phyloP scores from a whole-genome alignment of 2,113 vertebrate genomes.

The Ornithorhynchus anatinus region DNA sequence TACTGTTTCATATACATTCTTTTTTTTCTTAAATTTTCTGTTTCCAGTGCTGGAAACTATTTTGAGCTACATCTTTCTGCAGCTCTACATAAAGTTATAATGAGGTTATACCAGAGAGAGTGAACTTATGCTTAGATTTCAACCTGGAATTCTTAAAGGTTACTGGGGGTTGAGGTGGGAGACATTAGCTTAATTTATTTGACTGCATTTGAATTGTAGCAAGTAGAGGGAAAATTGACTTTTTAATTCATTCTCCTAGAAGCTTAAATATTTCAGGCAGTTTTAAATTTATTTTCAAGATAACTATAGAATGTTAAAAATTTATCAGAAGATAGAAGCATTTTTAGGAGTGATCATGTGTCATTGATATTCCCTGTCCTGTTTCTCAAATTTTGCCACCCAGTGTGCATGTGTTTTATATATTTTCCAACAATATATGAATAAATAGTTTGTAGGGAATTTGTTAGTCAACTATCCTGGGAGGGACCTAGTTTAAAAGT shows the following conservation, averaged over 20 bases:
- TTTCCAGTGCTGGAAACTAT: constrained; percentile 1
- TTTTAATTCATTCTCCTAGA: background rate
- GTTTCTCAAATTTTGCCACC: background rate
- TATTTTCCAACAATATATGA: too few species aligned
- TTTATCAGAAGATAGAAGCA: background rate
- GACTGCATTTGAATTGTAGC: background rate
- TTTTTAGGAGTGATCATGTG: background rate
- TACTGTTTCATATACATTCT: background rate
- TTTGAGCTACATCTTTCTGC: constrained; percentile 37
- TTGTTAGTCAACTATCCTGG: too few species aligned
- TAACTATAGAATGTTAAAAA: background rate
- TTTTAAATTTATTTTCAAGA: background rate
- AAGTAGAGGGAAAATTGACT: background rate
- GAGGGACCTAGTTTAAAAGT: too few species aligned
- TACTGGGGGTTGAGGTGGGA: background rate
- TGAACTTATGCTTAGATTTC: background rate
- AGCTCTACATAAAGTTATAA: constrained; percentile 47
- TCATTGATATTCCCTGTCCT: background rate
- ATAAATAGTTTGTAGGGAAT: too few species aligned
- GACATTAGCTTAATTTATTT: background rate
- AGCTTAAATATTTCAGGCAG: background rate
- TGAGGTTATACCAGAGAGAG: constrained; percentile 1
- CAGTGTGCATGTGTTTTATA: too few species aligned
- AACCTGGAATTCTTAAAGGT: constrained; percentile 2
- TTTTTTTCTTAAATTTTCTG: background rate